Percentiles rank a stretch among this genome's conserved stretches.
phyloP scores from a whole-genome alignment of 2,888 invertebrate genomes.

The Synergus umbraculus region DNA sequence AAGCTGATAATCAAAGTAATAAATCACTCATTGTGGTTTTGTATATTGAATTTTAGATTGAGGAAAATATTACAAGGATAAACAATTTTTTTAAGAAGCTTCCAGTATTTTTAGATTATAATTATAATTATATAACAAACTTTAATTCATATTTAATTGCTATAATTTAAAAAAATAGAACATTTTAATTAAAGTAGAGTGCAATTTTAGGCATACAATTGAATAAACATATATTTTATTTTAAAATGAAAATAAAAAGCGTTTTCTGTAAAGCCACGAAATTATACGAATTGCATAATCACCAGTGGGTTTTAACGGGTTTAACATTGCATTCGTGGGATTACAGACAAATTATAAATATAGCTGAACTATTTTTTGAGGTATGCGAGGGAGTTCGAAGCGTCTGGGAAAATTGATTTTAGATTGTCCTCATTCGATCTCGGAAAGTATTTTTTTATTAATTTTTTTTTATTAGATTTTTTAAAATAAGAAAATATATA shows the following conservation, averaged over 20 bases:
- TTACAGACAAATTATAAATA: conserved; percentile 11
- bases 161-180: no score
- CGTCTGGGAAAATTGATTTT: background rate
- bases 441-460: background rate
- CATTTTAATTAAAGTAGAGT: background rate
- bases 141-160: no score
- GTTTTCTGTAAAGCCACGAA: background rate
- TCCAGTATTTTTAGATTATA: no score
- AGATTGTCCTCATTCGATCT: background rate
- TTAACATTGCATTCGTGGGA: conserved; percentile 11
- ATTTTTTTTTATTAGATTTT: background rate
- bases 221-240: background rate
- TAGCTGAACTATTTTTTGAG: conserved; percentile 30
- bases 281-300: conserved; percentile 17
- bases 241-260: background rate
- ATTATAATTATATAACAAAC: no score
- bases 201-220: background rate
- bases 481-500: background rate
- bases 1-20: conserved; percentile 3
- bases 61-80: background rate
- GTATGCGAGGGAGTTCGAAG: background rate
- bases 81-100: background rate
- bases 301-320: conserved; percentile 26
- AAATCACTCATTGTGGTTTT: background rate
- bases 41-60: background rate